Base-by-base conservation (phyloP, 2,888 invertebrate species). In the Coremacera marginata region DNA sequence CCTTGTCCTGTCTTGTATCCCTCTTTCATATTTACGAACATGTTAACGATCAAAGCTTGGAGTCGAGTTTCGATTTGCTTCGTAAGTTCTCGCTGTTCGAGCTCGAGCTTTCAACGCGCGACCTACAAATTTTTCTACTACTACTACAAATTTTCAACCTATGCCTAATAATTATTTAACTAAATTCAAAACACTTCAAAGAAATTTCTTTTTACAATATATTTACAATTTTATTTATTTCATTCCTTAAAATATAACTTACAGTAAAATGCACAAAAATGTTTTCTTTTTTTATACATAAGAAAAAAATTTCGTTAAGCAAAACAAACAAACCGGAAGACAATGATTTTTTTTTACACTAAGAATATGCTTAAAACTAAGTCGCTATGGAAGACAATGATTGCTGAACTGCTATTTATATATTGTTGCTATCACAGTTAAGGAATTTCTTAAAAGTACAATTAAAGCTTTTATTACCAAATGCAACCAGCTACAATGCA, bases 311-410 rank as follows among this genome's bases (percentile, higher is more conserved):
- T 63, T 63, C 34, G 11, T 63, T 63, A 76, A 80, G 82, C 82
- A 82, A 82, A 84, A 84, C 84, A 84, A 84, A 84, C 84, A 84
- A 83, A 84, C 84, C 84, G 82, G 84, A 84, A 84, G 84, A 84
- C 84, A 84, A 81, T 81, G 78, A 81, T 81, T 55, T 70, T 34
- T 70, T 16, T 31, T 27, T 31, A 19, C 11, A 27, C 27, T 31
- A 27, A 44, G 14, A 55, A 8, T 34, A 55, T n/a, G 9, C 14
- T 71, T 22, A 60, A 34, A 71, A 19, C 37, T 57, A 31, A 71
- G 27, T 44, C 44, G 19, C 9, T 68, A 22, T 68, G 51, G 68
- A 68, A 68, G 68, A 68, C 68, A 68, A 49, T 9, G 49, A 68
- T 68, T 68, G 19, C 63, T 3, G 31, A n/a, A 25, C 2, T 63